Evolutionary conservation across 2,797 vertebrate species (phyloP).

Genomic region (Gadopsis bispinosus): DNA sequence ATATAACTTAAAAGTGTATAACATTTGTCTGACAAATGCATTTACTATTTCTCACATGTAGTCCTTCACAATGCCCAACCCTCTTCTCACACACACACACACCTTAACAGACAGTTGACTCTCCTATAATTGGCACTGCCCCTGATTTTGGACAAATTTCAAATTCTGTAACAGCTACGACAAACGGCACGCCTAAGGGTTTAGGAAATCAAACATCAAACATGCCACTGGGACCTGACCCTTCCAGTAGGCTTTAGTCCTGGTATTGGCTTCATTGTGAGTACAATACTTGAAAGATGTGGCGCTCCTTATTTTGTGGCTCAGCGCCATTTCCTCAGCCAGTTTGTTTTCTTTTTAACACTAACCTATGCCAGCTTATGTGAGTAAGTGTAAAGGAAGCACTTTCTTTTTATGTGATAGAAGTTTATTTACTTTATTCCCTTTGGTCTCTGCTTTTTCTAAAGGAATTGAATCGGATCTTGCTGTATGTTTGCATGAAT

Average conservation of each 20-base stretch:
- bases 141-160: slow-evolving; percentile 7
- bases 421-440: not conserved
- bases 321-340: not conserved
- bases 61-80: slow-evolving; percentile 3
- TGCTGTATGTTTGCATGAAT: not conserved
- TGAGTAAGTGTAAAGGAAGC: not conserved
- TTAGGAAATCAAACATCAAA: slow-evolving; percentile 27
- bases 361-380: not conserved
- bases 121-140: not conserved
- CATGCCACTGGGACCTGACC: not conserved
- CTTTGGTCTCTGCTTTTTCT: not conserved
- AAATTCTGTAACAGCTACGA: not conserved
- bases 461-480: slow-evolving; percentile 1
- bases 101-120: not conserved
- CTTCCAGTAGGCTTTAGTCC: not conserved
- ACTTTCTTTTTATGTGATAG: not conserved
- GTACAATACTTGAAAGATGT: not conserved
- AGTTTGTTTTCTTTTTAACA: not conserved
- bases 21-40: slow-evolving; percentile 41
- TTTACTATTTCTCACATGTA: slow-evolving; percentile 36
- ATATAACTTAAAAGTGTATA: slow-evolving; percentile 47
- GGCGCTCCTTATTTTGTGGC: slow-evolving; percentile 8
- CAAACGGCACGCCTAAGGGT: not conserved
- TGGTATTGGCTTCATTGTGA: not conserved
- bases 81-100: not conserved